Base-by-base conservation (phyloP, 2,797 vertebrate species). In the Diplodus puntazzo region DNA sequence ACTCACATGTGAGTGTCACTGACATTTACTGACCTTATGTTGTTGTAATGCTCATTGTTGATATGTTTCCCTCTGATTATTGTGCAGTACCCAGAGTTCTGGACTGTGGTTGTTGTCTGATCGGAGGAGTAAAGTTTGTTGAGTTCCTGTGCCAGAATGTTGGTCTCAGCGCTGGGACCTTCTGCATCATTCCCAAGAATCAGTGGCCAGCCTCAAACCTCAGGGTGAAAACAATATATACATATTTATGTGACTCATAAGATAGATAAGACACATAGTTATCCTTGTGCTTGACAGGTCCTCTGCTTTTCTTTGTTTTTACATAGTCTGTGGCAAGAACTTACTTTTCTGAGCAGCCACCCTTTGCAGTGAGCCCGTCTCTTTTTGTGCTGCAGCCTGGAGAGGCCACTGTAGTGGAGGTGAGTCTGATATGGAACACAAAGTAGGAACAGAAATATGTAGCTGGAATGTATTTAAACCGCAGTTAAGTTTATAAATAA, bases 71-170 rank as follows among this genome's bases (percentile, higher is more conserved):
- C n/a, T 7, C 7, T 57, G 4, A 53, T 69, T 45, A 7, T 43
- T 66, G 0, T 67, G 3, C 71, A 99, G 98, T 99, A 79, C 96
- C 97, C 5, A 89, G 53, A 4, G 74, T 93, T 53, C 83, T 99
- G 89, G 95, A 98, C 89, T 97, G 97, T 57, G 97, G 98, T 23
- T 94, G 86, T 77, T 99, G 98, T 87, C 95, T 98, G 64, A 85
- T 97, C 1, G 98, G 98, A 74, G 96, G 97, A 52, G 73, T 96
- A 9, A 98, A 96, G 92, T 83, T 94, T 65, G 89, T 83, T 0
- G 89, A 89, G 55, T 90, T 97, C 77, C 27, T 90, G 55, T 99
- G 97, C 88, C 95, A 83, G 83, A 99, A 99, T 49, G 92, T 96
- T 46, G 97, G 98, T 46, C 84, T 91, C 71, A 97, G 95, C 10